Percentiles rank a stretch among this genome's conserved stretches.
These are phyloP conservation scores for Butorides virescens DNA, from an alignment of 2,113 vertebrate species.

Conservation along the genomic window DNA sequence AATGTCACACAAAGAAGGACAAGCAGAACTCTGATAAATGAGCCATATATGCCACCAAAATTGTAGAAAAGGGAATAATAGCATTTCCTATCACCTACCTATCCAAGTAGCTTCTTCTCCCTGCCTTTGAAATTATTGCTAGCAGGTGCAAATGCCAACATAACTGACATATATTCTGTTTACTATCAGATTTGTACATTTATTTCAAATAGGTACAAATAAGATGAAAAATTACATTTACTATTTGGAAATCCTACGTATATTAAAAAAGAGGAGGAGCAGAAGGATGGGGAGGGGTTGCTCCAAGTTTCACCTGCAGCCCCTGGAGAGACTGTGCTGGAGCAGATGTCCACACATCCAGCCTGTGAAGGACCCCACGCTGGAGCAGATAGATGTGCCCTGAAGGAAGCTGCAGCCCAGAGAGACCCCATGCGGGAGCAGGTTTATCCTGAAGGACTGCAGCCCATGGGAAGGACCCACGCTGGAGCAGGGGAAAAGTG, in stretches of 20 bases:
- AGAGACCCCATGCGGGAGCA: neutral
- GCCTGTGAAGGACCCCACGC: too few relatives aligned
- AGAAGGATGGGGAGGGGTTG: neutral
- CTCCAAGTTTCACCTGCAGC: too few relatives aligned
- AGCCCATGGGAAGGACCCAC: fast-evolving
- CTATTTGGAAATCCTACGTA: neutral
- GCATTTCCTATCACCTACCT: neutral
- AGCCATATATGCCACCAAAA: neutral
- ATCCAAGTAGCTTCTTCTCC: neutral
- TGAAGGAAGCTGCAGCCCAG: neutral
- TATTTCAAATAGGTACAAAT: neutral
- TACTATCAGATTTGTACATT: neutral
- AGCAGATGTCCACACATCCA: too few relatives aligned
- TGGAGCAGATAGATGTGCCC: neutral
- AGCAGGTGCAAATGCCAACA: neutral
- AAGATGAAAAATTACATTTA: neutral
- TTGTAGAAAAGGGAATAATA: neutral
- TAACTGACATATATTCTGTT: neutral
- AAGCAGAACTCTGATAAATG: slow-evolving; percentile 15
- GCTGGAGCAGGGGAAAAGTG: neutral
- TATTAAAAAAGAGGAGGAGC: neutral
- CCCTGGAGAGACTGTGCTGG: neutral
- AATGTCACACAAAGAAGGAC: neutral
- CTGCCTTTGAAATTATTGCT: neutral
- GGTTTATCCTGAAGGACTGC: neutral